phyloP scores from a whole-genome alignment of 2,888 invertebrate species.

The Deilephila porcellus region DNA sequence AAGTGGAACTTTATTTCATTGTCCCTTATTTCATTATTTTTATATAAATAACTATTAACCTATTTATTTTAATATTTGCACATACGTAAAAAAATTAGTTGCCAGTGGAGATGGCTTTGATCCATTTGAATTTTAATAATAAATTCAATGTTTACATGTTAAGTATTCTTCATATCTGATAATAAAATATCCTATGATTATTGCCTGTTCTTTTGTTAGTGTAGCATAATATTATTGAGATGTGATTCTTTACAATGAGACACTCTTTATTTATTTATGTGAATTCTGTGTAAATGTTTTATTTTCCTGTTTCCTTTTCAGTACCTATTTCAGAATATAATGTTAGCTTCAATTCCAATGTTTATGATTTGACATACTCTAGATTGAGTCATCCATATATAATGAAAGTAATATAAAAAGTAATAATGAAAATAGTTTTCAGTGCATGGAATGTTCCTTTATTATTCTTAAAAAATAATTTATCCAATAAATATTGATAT shows the following conservation, averaged over 20 bases:
- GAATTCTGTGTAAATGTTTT: conserved; percentile 3
- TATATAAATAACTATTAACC: not conserved
- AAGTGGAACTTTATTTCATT: not conserved
- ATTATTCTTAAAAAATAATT: too few relatives aligned
- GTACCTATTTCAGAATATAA: not conserved
- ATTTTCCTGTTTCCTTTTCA: conserved; percentile 24
- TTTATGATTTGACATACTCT: conserved; percentile 15
- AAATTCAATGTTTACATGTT: conserved; percentile 5
- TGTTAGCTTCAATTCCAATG: not conserved
- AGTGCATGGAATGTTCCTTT: not conserved
- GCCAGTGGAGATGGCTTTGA: not conserved
- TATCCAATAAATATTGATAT: too few relatives aligned
- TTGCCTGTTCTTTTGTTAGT: not conserved
- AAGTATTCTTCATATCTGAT: not conserved
- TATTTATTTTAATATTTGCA: not conserved
- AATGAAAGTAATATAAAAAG: not conserved
- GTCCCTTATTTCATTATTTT: not conserved
- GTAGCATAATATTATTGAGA: not conserved
- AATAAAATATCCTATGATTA: not conserved
- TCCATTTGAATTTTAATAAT: not conserved
- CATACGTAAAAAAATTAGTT: not conserved
- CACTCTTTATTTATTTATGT: not conserved
- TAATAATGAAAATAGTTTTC: not conserved
- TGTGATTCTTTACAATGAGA: too few relatives aligned
- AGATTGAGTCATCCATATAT: not conserved